These are phyloP conservation scores for Poeciliopsis occidentalis DNA, from an alignment of 2,113 vertebrate genomes.

Conservation along the genomic window DNA sequence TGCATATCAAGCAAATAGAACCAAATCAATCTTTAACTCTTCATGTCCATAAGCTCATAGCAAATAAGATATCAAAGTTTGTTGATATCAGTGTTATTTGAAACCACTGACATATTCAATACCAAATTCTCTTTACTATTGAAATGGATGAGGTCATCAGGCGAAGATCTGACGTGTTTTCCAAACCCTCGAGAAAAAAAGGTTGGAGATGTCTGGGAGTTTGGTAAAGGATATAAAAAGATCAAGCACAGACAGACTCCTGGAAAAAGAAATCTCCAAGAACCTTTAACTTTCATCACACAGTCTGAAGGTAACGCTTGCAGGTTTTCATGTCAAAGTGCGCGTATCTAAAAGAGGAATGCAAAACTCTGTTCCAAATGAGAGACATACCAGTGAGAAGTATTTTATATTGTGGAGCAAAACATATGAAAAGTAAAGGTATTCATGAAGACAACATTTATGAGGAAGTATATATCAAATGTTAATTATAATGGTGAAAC, in stretches of 20 bases:
- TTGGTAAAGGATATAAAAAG: neutral
- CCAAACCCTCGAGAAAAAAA: neutral
- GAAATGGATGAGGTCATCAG: neutral
- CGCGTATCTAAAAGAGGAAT: neutral
- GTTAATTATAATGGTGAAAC: no score
- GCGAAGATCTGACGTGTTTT: slow-evolving; percentile 4
- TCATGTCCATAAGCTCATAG: neutral
- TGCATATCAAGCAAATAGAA: neutral
- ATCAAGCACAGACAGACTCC: slow-evolving; percentile 3
- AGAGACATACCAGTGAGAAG: neutral
- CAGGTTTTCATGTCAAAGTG: neutral
- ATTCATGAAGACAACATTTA: no score
- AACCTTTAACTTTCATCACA: slow-evolving; percentile 10
- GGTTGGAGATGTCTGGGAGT: neutral
- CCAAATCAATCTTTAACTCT: neutral
- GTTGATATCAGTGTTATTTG: neutral
- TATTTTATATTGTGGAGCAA: neutral
- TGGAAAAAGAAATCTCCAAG: slow-evolving; percentile 2
- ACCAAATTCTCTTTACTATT: slow-evolving; percentile 4
- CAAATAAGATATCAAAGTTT: neutral
- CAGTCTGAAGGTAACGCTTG: neutral
- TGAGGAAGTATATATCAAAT: no score
- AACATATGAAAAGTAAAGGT: neutral
- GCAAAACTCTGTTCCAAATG: neutral
- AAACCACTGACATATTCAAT: neutral